Evolutionary conservation across 1,140 invertebrate species (phyloP), one percentile per base, ranked within the genome.

Genomic region (Drosophila quadrilineata): DNA sequence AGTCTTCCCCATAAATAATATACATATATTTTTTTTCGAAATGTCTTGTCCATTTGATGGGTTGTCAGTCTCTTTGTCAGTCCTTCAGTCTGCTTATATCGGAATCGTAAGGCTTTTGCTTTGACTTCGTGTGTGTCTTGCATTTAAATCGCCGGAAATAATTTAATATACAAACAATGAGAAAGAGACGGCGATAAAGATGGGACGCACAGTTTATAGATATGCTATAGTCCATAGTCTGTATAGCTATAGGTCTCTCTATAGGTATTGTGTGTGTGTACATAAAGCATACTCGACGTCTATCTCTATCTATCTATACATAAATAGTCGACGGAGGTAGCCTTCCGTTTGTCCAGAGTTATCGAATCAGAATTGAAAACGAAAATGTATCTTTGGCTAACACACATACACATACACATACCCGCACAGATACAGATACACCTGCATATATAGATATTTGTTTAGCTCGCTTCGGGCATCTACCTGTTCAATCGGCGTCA

Each of bases 101-200:
- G 60, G 50, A 69, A 57, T 56, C 58, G 59, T 43, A 68, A 68
- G 76, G 59, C 62, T 70, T 65, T 43, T 17, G 10, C 29, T 33
- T 8, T 10, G 43, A 41, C 65, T 76, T 66, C 58, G 80, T 79
- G 71, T 85, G 79, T 85, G 79, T 79, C 79, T 85, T 79, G 79
- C 71, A 85, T 85, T 85, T 85, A 79, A 85, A 85, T 85, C 71
- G 75, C 79, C 79, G 79, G 79, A 85, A 85, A 85, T 85, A 85
- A 85, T 85, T 74, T 77, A 48, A 68, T 50, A 80, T 72, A 77
- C 75, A 62, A 62, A 56, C 56, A 67, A 33, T 17, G n/a, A 2
- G 24, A 56, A 29, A 41, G 26, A 41, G n/a, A 28, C 22, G 14
- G 19, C 29, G 26, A 9, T 26, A 54, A 66, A 77, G 64, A 84